Conservation (phyloP, 2,113 vertebrate genomes). For the Cebus imitator region DNA sequence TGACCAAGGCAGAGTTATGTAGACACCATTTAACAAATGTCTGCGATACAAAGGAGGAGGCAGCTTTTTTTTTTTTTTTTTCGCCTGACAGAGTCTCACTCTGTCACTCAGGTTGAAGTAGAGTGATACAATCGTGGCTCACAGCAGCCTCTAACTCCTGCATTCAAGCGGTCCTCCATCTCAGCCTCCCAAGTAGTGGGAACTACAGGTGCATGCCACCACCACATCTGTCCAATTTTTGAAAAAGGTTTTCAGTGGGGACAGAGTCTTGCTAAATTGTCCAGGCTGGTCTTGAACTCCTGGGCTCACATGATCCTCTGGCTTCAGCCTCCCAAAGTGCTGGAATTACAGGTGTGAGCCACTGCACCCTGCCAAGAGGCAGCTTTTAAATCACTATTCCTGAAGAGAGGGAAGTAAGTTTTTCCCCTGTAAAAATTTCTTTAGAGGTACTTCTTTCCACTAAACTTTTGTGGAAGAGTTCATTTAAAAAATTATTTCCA, state of each 20-base stretch:
- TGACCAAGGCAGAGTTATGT: neutral
- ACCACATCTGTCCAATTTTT: neutral
- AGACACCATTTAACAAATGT: neutral
- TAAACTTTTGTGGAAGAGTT: neutral
- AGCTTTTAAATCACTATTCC: neutral
- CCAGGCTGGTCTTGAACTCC: neutral
- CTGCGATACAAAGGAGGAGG: neutral
- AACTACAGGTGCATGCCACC: neutral
- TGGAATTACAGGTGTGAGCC: neutral
- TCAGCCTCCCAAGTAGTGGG: neutral
- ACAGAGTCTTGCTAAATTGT: neutral
- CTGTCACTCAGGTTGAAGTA: neutral
- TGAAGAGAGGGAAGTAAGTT: neutral
- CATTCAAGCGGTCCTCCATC: neutral
- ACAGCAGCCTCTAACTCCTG: neutral
- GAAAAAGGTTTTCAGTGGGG: neutral
- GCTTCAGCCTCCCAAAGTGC: neutral
- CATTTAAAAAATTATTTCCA: neutral
- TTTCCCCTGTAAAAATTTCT: neutral
- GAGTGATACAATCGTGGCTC: neutral
- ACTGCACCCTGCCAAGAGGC: neutral
- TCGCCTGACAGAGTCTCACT: neutral
- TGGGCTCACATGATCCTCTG: neutral
- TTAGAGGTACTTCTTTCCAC: neutral
- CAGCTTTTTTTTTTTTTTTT: neutral